Conservation (phyloP, 2,888 invertebrate genomes). For the Cataglyphis cursor region DNA sequence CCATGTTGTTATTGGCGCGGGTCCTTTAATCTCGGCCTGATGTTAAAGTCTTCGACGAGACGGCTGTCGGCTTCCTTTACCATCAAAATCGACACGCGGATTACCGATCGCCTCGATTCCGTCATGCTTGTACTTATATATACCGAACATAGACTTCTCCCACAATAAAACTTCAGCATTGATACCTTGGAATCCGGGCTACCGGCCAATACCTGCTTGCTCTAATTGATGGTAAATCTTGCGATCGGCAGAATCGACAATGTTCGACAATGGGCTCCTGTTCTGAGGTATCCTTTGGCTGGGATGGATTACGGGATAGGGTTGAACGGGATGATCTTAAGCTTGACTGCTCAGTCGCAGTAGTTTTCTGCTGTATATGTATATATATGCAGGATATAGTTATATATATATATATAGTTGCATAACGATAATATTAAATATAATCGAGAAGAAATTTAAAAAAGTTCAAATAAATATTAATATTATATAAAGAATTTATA, state of each 20-base stretch:
- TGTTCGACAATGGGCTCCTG: background rate
- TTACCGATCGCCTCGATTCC: conserved; percentile 51
- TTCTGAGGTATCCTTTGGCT: background rate
- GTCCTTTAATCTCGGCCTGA: conserved; percentile 81
- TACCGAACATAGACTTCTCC: conserved; percentile 51
- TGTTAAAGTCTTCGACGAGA: conserved; percentile 73
- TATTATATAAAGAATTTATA: background rate
- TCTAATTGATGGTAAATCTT: conserved; percentile 83
- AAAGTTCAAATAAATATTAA: background rate
- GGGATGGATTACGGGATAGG: background rate
- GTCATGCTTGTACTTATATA: conserved; percentile 22
- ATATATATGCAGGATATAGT: background rate
- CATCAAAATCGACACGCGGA: conserved; percentile 73
- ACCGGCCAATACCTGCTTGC: conserved; percentile 74
- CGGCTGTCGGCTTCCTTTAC: conserved; percentile 82
- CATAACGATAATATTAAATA: background rate
- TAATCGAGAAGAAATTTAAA: background rate
- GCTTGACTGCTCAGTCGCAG: background rate
- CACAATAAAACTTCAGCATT: conserved; percentile 70
- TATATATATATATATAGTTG: background rate
- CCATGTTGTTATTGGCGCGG: conserved; percentile 78
- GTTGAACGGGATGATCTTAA: background rate
- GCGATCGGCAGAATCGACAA: conserved; percentile 63
- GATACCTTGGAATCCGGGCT: conserved; percentile 67
- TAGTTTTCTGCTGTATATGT: background rate